Evolutionary conservation across 2,797 vertebrate genomes (phyloP).

Genomic region (Bovichtus diacanthus): DNA sequence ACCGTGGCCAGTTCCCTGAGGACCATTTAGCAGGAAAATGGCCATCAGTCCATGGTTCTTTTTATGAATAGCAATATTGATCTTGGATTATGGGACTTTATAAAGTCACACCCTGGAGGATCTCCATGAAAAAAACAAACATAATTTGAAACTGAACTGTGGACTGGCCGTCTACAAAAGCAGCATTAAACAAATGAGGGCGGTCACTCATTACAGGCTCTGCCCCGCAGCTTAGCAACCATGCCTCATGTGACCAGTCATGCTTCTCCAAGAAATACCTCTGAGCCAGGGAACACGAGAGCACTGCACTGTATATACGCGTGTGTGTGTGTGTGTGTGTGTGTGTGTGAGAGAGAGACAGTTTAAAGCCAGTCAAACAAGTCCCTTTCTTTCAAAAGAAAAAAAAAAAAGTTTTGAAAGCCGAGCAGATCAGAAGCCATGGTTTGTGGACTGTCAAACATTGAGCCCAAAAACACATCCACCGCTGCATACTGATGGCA

Average conservation of each 20-base stretch:
- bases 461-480: constrained; percentile 22
- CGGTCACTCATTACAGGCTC: constrained; percentile 55
- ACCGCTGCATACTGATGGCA: not conserved
- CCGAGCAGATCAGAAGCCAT: not conserved
- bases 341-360: not conserved
- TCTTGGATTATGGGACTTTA: constrained; percentile 40
- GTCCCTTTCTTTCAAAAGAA: constrained; percentile 6
- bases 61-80: constrained; percentile 61
- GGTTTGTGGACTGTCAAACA: not conserved
- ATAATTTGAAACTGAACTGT: constrained; percentile 21
- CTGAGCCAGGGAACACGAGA: constrained; percentile 34
- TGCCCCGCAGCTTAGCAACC: constrained; percentile 67
- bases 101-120: constrained; percentile 24
- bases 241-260: constrained; percentile 79
- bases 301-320: constrained; percentile 4
- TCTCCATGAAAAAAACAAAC: not conserved
- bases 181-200: constrained; percentile 53
- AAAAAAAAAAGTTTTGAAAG: not conserved
- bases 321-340: constrained; percentile 17
- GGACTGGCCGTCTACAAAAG: constrained; percentile 33
- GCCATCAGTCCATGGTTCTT: constrained; percentile 29
- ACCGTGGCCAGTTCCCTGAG: not conserved
- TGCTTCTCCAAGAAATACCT: constrained; percentile 76
- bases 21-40: constrained; percentile 37
- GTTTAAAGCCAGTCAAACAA: constrained; percentile 40